Percentiles rank a stretch among this genome's conserved stretches.
Evolutionary conservation across 2,797 vertebrate species (phyloP).

Genomic region (Helarctos malayanus): DNA sequence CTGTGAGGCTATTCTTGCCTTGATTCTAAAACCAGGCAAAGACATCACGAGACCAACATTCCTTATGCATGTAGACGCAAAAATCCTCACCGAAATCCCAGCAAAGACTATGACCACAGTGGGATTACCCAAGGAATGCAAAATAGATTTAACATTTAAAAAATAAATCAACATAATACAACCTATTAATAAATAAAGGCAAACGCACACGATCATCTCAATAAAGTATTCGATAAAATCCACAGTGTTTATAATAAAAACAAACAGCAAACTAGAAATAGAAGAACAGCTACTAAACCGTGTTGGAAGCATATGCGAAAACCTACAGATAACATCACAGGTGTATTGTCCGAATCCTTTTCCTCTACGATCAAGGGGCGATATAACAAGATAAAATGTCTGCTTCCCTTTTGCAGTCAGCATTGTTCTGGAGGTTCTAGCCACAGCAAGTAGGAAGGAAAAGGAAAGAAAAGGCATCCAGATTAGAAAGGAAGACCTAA

Average conservation of each 20-base stretch:
- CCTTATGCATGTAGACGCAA: neutral
- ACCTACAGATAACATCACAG: neutral
- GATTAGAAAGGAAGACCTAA: neutral
- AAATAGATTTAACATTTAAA: neutral
- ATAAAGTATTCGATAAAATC: neutral
- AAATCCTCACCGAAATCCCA: neutral
- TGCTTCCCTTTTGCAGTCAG: neutral
- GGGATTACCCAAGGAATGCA: neutral
- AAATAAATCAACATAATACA: neutral
- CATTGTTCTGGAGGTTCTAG: neutral
- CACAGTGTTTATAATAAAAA: neutral
- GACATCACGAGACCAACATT: neutral
- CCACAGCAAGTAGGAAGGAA: neutral
- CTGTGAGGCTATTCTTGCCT: neutral
- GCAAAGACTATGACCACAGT: neutral
- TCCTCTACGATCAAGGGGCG: neutral
- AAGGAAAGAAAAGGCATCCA: neutral
- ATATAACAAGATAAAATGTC: neutral
- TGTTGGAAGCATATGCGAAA: neutral
- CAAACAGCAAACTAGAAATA: neutral
- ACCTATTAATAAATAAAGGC: neutral
- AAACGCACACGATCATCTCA: neutral
- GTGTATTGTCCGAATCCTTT: neutral
- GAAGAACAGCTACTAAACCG: neutral
- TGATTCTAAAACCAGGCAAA: neutral